Conservation (phyloP, 1,140 invertebrate genomes). For the Lithobius niger region DNA sequence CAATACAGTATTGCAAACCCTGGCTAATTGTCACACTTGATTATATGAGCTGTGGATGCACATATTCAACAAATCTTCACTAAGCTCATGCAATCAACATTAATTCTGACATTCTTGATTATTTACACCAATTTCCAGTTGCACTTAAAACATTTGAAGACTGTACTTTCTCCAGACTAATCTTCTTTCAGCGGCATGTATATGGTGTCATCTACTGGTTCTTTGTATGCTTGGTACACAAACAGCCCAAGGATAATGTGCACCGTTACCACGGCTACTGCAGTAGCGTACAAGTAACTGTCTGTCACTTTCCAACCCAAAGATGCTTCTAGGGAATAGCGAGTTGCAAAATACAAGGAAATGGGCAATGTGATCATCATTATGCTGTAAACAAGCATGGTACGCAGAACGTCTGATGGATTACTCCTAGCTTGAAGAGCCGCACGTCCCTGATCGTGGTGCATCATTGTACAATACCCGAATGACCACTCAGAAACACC, state of each 20-base stretch:
- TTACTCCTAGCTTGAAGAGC: conserved; percentile 9
- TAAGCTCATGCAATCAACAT: too few species aligned
- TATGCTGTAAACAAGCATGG: conserved; percentile 56
- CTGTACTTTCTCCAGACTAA: neutral
- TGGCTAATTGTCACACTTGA: too few species aligned
- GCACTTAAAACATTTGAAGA: too few species aligned
- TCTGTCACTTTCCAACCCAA: conserved; percentile 37
- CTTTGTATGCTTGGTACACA: conserved; percentile 60
- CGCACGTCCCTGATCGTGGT: conserved; percentile 26
- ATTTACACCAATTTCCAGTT: too few species aligned
- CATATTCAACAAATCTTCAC: too few species aligned
- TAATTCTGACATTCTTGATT: neutral
- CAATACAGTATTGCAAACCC: too few species aligned
- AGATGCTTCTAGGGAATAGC: conserved; percentile 44
- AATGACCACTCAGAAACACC: too few species aligned
- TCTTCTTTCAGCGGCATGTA: neutral
- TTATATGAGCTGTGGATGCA: too few species aligned
- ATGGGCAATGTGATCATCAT: conserved; percentile 74
- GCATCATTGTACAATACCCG: neutral
- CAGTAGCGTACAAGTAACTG: conserved; percentile 53
- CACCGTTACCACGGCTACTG: conserved; percentile 55
- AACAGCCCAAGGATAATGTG: conserved; percentile 62
- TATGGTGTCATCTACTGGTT: conserved; percentile 42
- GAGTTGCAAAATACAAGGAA: conserved; percentile 51
- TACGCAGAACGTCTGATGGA: conserved; percentile 8